Percentiles rank a stretch among this genome's conserved stretches.
Evolutionary conservation across 2,797 vertebrate genomes (phyloP).

Genomic region (Phyllotis vaccarum): DNA sequence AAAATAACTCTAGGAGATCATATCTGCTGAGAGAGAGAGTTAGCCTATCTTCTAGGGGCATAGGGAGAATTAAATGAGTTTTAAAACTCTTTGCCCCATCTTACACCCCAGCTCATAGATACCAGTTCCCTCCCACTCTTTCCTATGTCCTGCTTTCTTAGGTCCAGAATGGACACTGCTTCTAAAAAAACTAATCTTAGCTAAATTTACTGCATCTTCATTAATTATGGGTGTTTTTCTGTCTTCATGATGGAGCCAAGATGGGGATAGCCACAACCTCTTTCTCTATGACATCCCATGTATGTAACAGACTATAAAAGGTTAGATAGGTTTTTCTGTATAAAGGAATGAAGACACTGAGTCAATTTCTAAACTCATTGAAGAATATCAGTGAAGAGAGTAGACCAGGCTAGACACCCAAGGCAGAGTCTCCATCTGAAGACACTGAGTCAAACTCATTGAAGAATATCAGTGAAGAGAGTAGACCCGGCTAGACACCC

Average conservation of each 20-base stretch:
- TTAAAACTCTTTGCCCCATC: conserved; percentile 29
- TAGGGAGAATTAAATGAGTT: conserved; percentile 20
- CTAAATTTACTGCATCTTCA: not conserved
- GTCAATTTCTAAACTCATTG: not conserved
- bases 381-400: not conserved
- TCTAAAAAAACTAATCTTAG: conserved; percentile 5
- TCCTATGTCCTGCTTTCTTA: not conserved
- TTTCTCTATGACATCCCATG: not conserved
- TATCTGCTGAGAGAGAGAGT: not conserved
- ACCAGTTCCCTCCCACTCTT: not conserved
- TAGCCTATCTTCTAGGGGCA: not conserved
- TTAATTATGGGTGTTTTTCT: not conserved
- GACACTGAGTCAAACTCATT: not conserved
- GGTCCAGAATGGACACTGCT: not conserved
- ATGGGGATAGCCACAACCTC: not conserved
- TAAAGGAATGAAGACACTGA: not conserved
- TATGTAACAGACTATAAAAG: not conserved
- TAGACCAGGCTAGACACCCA: not conserved
- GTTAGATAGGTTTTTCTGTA: not conserved
- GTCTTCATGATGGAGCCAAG: not conserved
- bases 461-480: not conserved
- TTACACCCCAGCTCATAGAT: not conserved
- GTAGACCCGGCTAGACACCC: not conserved
- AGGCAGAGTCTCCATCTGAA: not conserved
- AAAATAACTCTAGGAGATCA: not conserved